Evolutionary conservation across 2,797 vertebrate species (phyloP), one percentile per base, ranked within the genome.

Genomic region (Acanthis flammea): DNA sequence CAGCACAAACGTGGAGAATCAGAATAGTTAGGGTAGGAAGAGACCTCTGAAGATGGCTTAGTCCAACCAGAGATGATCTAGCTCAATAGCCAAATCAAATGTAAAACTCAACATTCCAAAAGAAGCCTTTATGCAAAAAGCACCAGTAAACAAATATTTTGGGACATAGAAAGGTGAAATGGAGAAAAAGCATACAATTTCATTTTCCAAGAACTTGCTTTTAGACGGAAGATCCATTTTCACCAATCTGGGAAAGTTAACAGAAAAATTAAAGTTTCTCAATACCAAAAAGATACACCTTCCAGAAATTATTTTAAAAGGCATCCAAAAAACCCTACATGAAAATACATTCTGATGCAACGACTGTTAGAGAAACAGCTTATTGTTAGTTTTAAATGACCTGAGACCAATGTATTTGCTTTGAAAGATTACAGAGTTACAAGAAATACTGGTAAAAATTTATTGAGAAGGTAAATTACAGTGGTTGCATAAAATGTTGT

Each of bases 321-420:
- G 44, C 4, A 48, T n/a, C 9, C 9, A 77, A 51, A 81, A 60
- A n/a, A 0, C 0, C 1, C 10, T 7, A 19, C 7, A 35, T 5
- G 4, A n/a, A 58, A 57, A 73, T 14, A 4, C 8, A 42, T 58
- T 58, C 45, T 82, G 9, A 63, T 72, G 7, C 3, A 88, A n/a
- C 3, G 1, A 0, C 22, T 63, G 58, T 50, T 60, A 67, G 39
- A 80, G 13, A 10, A 3, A 42, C 2, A 44, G 8, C 13, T 79
- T 63, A 39, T 11, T 79, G 18, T 24, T 50, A 35, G 15, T 51
- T 88, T 28, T 55, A 8, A 55, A 76, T 44, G 1, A 80, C 37
- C 7, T n/a, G 10, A 88, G 18, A 73, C 18, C 7, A 73, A 33
- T 30, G 17, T 60, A 67, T 28, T 31, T 66, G 4, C 19, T 57